A percentile compares a stretch with the other conserved stretches of the same genome.
Conservation (phyloP, 2,888 invertebrate species). For the Dicyrtomina minuta region DNA sequence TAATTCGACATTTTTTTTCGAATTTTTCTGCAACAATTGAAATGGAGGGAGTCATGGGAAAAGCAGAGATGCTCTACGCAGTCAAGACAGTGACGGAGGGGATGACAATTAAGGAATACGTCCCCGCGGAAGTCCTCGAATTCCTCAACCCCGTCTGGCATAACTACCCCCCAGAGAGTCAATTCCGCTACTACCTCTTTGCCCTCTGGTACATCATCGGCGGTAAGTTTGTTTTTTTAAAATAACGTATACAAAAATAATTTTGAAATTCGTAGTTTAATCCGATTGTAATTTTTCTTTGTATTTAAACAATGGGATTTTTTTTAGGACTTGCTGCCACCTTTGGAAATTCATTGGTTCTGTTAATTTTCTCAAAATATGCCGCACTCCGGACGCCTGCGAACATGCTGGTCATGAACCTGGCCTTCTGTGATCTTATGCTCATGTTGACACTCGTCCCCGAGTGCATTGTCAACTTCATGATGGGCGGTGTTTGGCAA, state of each 20-base stretch:
- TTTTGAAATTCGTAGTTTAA: no score
- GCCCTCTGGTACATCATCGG: slow-evolving; percentile 38
- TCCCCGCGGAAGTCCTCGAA: slow-evolving; percentile 38
- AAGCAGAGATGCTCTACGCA: slow-evolving; percentile 34
- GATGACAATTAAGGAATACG: slow-evolving; percentile 38
- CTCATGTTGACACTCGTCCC: slow-evolving; percentile 70
- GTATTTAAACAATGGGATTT: no score
- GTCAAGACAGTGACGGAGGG: slow-evolving; percentile 30
- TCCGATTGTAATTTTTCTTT: not conserved
- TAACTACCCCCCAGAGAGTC: slow-evolving; percentile 35
- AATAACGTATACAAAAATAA: no score
- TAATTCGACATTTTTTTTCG: no score
- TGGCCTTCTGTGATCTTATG: slow-evolving; percentile 85
- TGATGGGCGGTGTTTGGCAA: slow-evolving; percentile 44
- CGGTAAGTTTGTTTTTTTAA: no score
- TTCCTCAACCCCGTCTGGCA: slow-evolving; percentile 40
- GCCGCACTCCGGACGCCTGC: slow-evolving; percentile 82
- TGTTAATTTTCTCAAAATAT: slow-evolving; percentile 71
- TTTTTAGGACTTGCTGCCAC: no score
- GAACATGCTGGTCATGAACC: slow-evolving; percentile 84
- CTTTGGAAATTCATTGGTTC: slow-evolving; percentile 38
- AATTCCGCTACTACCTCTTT: slow-evolving; percentile 37
- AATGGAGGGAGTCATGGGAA: not conserved
- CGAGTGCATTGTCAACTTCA: slow-evolving; percentile 39
- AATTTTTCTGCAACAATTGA: no score